Percentiles rank a stretch among this genome's conserved stretches.
These are phyloP conservation scores for Tolypeutes matacus DNA, from an alignment of 2,797 vertebrate genomes.

Conservation along the genomic window DNA sequence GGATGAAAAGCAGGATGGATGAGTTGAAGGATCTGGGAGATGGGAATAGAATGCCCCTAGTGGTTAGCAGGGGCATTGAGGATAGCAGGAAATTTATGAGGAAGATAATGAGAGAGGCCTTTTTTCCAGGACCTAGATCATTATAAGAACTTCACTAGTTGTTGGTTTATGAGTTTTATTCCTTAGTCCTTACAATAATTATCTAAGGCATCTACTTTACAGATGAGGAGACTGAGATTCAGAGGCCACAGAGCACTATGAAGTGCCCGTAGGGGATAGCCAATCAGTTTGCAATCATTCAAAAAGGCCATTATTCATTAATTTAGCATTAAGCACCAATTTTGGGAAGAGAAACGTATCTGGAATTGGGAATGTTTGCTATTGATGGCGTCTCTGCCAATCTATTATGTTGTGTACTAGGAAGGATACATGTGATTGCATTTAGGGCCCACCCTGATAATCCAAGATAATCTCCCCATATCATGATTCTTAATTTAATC, in stretches of 20 bases:
- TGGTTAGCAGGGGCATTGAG: neutral
- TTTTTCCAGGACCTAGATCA: neutral
- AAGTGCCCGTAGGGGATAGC: neutral
- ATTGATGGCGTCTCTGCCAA: neutral
- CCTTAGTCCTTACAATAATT: slow-evolving; percentile 15
- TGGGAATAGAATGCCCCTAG: neutral
- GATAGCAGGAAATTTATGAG: neutral
- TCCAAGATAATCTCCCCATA: neutral
- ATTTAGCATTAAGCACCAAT: neutral
- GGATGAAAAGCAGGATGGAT: neutral
- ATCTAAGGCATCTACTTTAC: neutral
- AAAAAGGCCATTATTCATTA: neutral
- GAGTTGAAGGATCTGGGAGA: neutral
- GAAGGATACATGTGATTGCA: neutral
- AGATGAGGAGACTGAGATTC: neutral
- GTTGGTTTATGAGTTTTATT: neutral
- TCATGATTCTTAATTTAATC: neutral
- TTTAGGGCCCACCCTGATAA: neutral
- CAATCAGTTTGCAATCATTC: neutral
- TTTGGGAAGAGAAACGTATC: neutral
- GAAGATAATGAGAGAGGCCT: neutral
- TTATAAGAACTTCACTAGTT: neutral
- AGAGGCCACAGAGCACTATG: neutral
- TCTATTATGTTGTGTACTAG: neutral
- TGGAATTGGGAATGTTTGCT: neutral